Base-by-base conservation (phyloP, 1,140 invertebrate genomes). In the Hyles vespertilio region DNA sequence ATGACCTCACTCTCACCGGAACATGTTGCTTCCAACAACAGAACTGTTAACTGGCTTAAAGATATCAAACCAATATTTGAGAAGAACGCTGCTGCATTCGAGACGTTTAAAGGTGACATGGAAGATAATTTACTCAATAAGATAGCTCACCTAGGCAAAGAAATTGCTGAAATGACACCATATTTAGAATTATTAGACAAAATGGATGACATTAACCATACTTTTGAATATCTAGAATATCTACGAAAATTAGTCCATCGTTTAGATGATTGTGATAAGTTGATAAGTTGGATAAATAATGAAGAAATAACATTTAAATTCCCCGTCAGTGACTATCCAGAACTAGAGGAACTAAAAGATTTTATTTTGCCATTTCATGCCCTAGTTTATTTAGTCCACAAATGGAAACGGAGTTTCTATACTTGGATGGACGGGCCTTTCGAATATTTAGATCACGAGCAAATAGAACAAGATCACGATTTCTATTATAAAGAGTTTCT, bases 351-450 rank as follows among this genome's bases (percentile, higher is more conserved):
- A 65, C 76, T 94, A 32, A 94, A 93, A 79, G 91, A 92, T 49
- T 92, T 91, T 67, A 89, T 95, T 43, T 86, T 92, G 71, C 93
- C 94, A 7, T 95, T 94, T 79, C 92, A 93, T 44, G 90, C 91
- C 56, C 84, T 95, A 3, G 90, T 95, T 71, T 90, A 90, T 85
- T 84, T 84, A 50, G 74, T 86, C 34, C 86, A 89, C 64, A 93
- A 93, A 73, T 97, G 97, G 95, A 92, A 94, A 80, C 92, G 94
- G 58, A 94, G 94, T 63, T 93, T 94, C 73, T 94, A 94, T 72
- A 94, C 95, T 50, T 98, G 96, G 95, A 93, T 97, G 91, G 95
- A 98, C 84, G 97, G 96, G n/a, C 92, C 94, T 3, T 98, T 98
- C 86, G 92, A 96, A 77, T 94, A 95, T 72, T 88, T 98, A 48